Evolutionary conservation across 2,888 invertebrate genomes (phyloP).

Genomic region (Didymodactylos carnosus): DNA sequence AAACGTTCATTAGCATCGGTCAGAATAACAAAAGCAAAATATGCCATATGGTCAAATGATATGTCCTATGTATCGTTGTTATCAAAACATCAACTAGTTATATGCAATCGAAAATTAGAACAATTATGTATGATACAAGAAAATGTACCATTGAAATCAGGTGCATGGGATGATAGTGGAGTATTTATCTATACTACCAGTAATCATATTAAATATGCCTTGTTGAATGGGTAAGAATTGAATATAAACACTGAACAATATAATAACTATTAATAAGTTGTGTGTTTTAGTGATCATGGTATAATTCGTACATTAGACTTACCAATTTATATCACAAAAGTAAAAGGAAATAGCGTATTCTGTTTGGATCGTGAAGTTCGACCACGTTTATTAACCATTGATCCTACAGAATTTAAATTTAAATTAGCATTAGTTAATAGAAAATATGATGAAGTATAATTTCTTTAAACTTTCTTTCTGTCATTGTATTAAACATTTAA

Average conservation of each 20-base stretch:
- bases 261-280: too few relatives aligned
- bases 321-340: constrained; percentile 82
- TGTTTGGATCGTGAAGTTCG: constrained; percentile 79
- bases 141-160: constrained; percentile 84
- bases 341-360: constrained; percentile 63
- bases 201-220: constrained; percentile 94
- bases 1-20: constrained; percentile 40
- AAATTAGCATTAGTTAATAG: constrained; percentile 86
- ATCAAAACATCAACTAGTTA: constrained; percentile 61
- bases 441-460: constrained; percentile 32
- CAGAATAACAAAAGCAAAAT: constrained; percentile 48
- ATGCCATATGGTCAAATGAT: constrained; percentile 80
- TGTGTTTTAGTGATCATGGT: constrained; percentile 87
- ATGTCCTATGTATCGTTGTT: constrained; percentile 80
- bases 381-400: constrained; percentile 70
- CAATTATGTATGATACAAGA: constrained; percentile 79
- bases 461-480: too few relatives aligned
- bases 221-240: too few relatives aligned
- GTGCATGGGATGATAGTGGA: constrained; percentile 89
- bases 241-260: too few relatives aligned
- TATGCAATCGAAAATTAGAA: constrained; percentile 73
- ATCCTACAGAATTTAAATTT: constrained; percentile 91
- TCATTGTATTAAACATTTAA: too few relatives aligned
- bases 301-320: constrained; percentile 91
- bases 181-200: constrained; percentile 96